Base-by-base conservation (phyloP, 1,140 invertebrate species). In the Cotesia vestalis region DNA sequence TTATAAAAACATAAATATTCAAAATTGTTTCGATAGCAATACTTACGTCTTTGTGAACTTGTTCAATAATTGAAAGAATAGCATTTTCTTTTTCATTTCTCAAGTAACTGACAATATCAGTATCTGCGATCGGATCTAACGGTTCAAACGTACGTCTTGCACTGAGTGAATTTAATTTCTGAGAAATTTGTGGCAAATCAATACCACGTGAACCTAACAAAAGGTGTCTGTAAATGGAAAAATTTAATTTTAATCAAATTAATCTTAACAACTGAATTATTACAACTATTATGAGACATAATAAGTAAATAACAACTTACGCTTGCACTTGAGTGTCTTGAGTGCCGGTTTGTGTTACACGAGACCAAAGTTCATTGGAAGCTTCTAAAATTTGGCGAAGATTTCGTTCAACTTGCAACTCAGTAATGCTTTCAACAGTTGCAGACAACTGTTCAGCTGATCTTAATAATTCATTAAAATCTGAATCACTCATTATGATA, bases 51-150 rank as follows among this genome's bases (percentile, higher is more conserved):
- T 92, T 92, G 74, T 94, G 91, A 60, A 95, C 94, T 83, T 96
- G 93, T 84, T 98, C 96, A 78, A 98, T 96, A 6, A 96, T 91
- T 27, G 94, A 93, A 4, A 98, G 86, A 79, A 98, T 94, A 20
- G 95, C 95, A 91, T 97, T 98, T 88, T 98, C 94, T 68, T 94
- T 91, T 88, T 98, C 96, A 90, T 97, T 97, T 85, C 92, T 93
- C 3, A 99, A 85, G 84, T 94, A 98, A 78, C 92, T 95, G 78
- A 94, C 89, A 73, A 96, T 93, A 87, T 98, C 96, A 35, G 94
- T 94, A 80, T 97, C 95, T 61, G 92, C 91, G 52, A 96, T 92
- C 1, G 95, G 95, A 86, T 97, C 95, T 40, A 97, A 86, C 0
- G 96, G 94, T 82, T 97, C 95, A 86, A 96, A 96, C 57, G 94